Percentiles rank a stretch among this genome's conserved stretches.
Conservation (phyloP, 2,888 invertebrate genomes). For the Elegia similella region DNA sequence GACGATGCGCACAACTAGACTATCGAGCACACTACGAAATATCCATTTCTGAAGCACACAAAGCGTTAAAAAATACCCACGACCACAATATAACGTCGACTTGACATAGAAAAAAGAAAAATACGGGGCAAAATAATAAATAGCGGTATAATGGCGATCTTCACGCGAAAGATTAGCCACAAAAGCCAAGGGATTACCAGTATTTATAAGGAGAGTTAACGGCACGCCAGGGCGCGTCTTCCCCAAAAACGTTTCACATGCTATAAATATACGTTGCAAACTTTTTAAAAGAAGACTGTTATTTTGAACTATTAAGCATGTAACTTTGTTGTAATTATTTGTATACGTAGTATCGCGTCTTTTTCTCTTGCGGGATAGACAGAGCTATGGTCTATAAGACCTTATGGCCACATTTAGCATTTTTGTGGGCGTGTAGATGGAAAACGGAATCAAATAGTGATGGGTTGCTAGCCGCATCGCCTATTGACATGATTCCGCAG, state of each 20-base stretch:
- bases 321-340: too few relatives aligned
- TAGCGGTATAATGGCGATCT: conserved; percentile 78
- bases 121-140: conserved; percentile 74
- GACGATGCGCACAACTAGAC: too few relatives aligned
- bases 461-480: too few relatives aligned
- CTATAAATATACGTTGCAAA: not conserved
- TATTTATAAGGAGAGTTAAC: conserved; percentile 78
- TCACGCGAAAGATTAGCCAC: conserved; percentile 79
- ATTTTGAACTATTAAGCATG: too few relatives aligned
- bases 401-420: too few relatives aligned
- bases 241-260: conserved; percentile 3
- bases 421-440: too few relatives aligned
- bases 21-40: too few relatives aligned
- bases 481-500: too few relatives aligned
- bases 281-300: not conserved
- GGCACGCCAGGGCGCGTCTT: conserved; percentile 55
- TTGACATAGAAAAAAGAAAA: conserved; percentile 68
- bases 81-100: conserved; percentile 6
- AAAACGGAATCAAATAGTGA: too few relatives aligned
- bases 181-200: conserved; percentile 77
- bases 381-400: too few relatives aligned
- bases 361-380: too few relatives aligned
- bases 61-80: conserved; percentile 7
- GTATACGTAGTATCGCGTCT: too few relatives aligned
- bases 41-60: not conserved